phyloP scores from a whole-genome alignment of 2,888 invertebrate species.

The Ischnura elegans region DNA sequence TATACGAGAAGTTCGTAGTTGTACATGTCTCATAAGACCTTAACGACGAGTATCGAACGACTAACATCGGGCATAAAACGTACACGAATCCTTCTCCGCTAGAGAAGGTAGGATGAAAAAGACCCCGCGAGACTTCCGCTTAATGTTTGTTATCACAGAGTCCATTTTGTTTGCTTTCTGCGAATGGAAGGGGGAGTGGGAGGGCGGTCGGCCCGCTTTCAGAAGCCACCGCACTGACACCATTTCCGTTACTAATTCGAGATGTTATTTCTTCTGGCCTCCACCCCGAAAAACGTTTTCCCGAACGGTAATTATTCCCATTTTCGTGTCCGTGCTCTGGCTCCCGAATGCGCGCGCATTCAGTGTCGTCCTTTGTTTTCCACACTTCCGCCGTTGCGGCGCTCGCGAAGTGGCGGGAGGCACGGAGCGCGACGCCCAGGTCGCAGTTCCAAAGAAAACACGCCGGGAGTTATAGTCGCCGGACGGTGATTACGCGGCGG shows the following conservation, averaged over 20 bases:
- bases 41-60: no score
- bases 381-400: neutral
- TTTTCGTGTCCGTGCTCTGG: neutral
- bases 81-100: no score
- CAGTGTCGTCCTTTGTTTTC: neutral
- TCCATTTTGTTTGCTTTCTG: neutral
- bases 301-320: constrained; percentile 1
- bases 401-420: neutral
- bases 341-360: neutral
- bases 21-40: no score
- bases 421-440: neutral
- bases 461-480: neutral
- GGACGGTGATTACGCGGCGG: neutral
- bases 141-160: neutral
- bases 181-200: neutral
- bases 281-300: neutral
- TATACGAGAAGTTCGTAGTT: no score
- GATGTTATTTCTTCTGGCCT: neutral
- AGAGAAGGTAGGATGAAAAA: neutral
- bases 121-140: neutral
- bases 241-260: constrained; percentile 32
- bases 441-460: constrained; percentile 61
- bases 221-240: neutral
- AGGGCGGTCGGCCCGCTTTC: neutral
- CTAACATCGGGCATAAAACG: no score